Base-by-base conservation (phyloP, 2,888 invertebrate genomes). In the Drosophila anomelani region DNA sequence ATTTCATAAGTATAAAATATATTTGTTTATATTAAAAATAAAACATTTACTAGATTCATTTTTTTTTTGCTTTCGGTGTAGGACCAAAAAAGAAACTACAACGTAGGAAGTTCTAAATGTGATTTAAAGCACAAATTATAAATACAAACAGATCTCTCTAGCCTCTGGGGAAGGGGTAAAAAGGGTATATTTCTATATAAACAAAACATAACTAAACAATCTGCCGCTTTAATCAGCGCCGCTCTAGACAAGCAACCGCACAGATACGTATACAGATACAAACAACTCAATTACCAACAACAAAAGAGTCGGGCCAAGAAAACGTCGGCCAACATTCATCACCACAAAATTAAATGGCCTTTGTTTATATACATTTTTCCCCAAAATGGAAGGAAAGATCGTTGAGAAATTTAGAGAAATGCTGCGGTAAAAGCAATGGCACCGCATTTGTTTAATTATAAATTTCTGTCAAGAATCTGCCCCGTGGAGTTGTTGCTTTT, bases 401-500 rank as follows among this genome's bases (percentile, higher is more conserved):
- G 84, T 85, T 84, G 72, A 59, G 54, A 84, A 86, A 81, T 82
- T 81, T 77, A 80, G 84, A 86, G 84, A 84, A 86, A 86, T 83
- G 75, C 86, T 72, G 78, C 68, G 80, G 73, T 77, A 80, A 86
- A 84, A 78, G 85, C 78, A 81, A 86, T 84, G 78, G 78, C 78
- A 86, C 47, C 73, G 85, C 87, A 85, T 85, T 85, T 85, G 88
- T 85, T 85, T 87, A 85, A 85, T 85, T 85, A 87, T 85, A 85
- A 87, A 85, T 87, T 83, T 85, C 85, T 87, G 85, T 85, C 85
- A 85, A 85, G 85, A 85, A 76, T 79, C 75, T 75, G 58, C 38
- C 61, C 17, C 54, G 59, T 58, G 41, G 41, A 62, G 64, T 36
- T 63, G 39, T 59, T 58, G 36, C 38, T 56, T 47, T 32, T 17